These are phyloP conservation scores for Lepeophtheirus salmonis DNA, from an alignment of 1,140 invertebrate genomes.

Conservation along the genomic window DNA sequence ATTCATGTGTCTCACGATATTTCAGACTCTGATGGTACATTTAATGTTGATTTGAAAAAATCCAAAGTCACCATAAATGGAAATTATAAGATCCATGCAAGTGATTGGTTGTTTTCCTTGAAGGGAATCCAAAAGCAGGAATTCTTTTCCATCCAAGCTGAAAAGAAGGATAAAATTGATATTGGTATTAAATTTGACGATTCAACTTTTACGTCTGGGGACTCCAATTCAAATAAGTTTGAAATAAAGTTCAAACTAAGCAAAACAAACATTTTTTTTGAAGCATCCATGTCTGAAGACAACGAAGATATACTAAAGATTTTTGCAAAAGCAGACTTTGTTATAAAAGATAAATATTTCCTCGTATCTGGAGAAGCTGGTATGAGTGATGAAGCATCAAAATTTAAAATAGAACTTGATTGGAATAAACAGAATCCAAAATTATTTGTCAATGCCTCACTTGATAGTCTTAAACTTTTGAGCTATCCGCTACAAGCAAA, in stretches of 20 bases:
- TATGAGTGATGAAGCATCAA: neutral
- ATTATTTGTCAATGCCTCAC: neutral
- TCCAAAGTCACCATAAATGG: too few species aligned
- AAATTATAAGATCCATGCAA: too few species aligned
- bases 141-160: neutral
- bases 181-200: neutral
- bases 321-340: neutral
- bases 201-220: neutral
- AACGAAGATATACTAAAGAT: neutral
- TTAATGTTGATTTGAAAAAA: neutral
- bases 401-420: neutral
- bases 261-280: too few species aligned
- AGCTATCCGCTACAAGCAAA: neutral
- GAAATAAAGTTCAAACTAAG: neutral
- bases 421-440: neutral
- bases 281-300: neutral
- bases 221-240: neutral
- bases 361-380: neutral
- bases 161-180: neutral
- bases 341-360: neutral
- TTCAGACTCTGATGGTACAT: neutral
- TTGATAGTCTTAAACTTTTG: neutral
- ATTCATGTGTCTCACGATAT: neutral
- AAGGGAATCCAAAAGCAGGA: neutral
- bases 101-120: neutral